Evolutionary conservation across 2,888 invertebrate species (phyloP).

Genomic region (Aspidiotus rigidus): DNA sequence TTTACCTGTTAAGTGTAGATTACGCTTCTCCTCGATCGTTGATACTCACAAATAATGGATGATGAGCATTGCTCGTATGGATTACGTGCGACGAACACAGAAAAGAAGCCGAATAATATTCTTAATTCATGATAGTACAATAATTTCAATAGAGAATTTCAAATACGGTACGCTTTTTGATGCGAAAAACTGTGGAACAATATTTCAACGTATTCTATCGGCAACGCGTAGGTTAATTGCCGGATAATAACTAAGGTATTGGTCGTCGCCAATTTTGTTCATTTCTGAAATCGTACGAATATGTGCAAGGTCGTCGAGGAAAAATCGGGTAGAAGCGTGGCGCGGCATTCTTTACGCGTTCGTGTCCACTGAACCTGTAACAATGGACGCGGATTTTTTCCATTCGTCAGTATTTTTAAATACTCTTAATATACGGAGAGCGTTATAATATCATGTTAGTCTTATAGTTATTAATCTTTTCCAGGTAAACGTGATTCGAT

Average conservation of each 20-base stretch:
- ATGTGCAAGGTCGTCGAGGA: slow-evolving; percentile 20
- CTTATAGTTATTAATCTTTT: not conserved
- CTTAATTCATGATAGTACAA: too few relatives aligned
- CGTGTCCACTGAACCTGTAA: slow-evolving; percentile 25
- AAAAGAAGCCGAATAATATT: too few relatives aligned
- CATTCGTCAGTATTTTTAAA: not conserved
- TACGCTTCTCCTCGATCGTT: too few relatives aligned
- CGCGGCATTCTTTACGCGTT: slow-evolving; percentile 26
- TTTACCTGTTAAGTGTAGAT: too few relatives aligned
- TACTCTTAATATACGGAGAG: not conserved
- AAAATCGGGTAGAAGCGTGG: slow-evolving; percentile 16
- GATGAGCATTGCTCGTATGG: too few relatives aligned
- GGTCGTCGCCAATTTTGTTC: not conserved
- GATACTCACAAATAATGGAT: too few relatives aligned
- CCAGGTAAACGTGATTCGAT: not conserved
- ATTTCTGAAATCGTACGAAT: slow-evolving; percentile 16
- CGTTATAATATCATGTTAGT: not conserved
- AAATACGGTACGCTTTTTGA: too few relatives aligned
- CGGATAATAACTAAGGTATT: slow-evolving; percentile 24
- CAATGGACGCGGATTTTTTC: slow-evolving; percentile 9
- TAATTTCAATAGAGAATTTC: too few relatives aligned
- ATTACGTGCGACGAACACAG: too few relatives aligned
- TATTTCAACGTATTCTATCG: not conserved
- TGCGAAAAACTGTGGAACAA: not conserved
- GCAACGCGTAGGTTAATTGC: slow-evolving; percentile 26